A percentile compares a stretch with the other conserved stretches of the same genome.
Evolutionary conservation across 2,797 vertebrate genomes (phyloP).

Genomic region (Cossypha dichroa): DNA sequence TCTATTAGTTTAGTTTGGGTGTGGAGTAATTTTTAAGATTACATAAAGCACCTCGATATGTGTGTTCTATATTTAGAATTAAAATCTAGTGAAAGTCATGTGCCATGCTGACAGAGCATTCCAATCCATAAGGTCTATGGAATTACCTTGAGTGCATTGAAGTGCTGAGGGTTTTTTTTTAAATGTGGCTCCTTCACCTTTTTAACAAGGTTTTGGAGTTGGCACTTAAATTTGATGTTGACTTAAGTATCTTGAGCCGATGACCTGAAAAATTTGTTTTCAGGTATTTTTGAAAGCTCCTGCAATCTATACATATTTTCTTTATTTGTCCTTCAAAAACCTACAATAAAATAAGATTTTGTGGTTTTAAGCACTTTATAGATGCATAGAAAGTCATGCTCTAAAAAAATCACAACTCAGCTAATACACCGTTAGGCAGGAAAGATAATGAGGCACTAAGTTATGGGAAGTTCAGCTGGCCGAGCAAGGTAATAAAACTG

Average conservation of each 20-base stretch:
- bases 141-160: neutral
- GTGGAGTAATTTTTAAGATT: conserved; percentile 30
- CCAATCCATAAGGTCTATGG: neutral
- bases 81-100: neutral
- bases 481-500: neutral
- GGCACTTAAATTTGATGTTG: neutral
- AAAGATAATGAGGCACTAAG: neutral
- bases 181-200: neutral
- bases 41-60: neutral
- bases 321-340: neutral
- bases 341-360: neutral
- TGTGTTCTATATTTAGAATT: neutral
- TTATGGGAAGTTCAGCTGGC: neutral
- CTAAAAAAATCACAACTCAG: neutral
- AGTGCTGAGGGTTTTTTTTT: neutral
- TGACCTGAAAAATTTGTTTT: neutral
- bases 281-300: neutral
- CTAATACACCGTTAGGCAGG: neutral
- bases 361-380: neutral
- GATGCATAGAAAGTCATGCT: neutral
- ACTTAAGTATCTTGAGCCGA: neutral
- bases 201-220: neutral
- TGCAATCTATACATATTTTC: neutral
- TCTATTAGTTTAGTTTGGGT: neutral
- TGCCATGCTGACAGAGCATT: neutral